phyloP scores from a whole-genome alignment of 2,888 invertebrate genomes.

The Platypus cylindrus region DNA sequence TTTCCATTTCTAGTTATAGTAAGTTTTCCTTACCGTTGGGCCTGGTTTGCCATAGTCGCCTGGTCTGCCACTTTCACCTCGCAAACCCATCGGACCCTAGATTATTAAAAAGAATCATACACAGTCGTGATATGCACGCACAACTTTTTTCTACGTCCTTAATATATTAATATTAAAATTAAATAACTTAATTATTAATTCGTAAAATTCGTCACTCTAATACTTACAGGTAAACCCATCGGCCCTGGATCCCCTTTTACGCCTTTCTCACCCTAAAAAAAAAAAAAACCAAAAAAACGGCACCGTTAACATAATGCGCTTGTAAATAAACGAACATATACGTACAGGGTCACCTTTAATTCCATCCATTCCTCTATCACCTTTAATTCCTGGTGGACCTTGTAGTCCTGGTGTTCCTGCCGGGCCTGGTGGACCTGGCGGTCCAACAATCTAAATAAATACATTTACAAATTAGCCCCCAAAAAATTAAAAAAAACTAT shows the following conservation, averaged over 20 bases:
- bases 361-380: constrained; percentile 73
- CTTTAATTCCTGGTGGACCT: constrained; percentile 76
- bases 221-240: constrained; percentile 90
- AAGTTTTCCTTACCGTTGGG: constrained; percentile 57
- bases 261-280: constrained; percentile 65
- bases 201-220: constrained; percentile 1
- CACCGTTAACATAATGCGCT: too few species aligned
- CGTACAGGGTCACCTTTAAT: constrained; percentile 71
- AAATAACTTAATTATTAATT: constrained; percentile 1
- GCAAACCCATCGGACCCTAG: constrained; percentile 70
- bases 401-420: constrained; percentile 59
- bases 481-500: too few species aligned
- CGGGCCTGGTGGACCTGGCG: constrained; percentile 67
- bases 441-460: constrained; percentile 43
- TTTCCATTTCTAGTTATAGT: constrained; percentile 24
- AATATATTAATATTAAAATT: constrained; percentile 1
- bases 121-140: too few species aligned
- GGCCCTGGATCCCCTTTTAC: constrained; percentile 79
- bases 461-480: too few species aligned
- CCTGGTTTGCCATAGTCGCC: constrained; percentile 66
- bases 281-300: too few species aligned
- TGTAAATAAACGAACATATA: constrained; percentile 15
- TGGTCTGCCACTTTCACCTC: constrained; percentile 59
- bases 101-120: neutral
- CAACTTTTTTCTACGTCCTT: constrained; percentile 3